Evolutionary conservation across 2,888 invertebrate species (phyloP).

Genomic region (Trachelus tabidus): DNA sequence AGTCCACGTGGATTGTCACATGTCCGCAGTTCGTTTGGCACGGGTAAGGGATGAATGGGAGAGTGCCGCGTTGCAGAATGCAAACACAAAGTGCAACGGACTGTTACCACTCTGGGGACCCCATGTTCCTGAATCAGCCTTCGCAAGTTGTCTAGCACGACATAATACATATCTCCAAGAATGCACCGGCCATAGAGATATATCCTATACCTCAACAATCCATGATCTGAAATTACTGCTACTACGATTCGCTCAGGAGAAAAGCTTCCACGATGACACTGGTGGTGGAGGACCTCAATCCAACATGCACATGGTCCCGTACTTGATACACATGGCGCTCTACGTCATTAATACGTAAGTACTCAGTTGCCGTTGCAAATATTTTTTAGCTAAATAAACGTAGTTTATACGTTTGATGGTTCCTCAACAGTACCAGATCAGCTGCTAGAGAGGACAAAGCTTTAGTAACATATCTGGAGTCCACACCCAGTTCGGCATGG

Average conservation of each 20-base stretch:
- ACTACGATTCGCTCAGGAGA: conserved; percentile 90
- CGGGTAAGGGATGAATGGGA: conserved; percentile 93
- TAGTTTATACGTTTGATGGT: not conserved
- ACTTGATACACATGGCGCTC: conserved; percentile 92
- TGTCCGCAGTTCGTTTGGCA: conserved; percentile 88
- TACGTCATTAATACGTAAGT: conserved; percentile 91
- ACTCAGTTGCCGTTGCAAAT: not conserved
- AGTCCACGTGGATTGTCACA: conserved; percentile 98
- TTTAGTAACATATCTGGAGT: conserved; percentile 78
- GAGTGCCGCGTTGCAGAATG: conserved; percentile 96
- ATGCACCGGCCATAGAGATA: conserved; percentile 80
- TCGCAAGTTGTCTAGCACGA: conserved; percentile 92
- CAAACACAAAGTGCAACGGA: conserved; percentile 97
- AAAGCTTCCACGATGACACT: conserved; percentile 97
- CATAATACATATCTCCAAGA: conserved; percentile 88
- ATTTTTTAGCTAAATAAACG: not conserved
- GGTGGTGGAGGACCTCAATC: conserved; percentile 97
- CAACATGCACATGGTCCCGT: conserved; percentile 96
- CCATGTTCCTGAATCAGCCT: conserved; percentile 90
- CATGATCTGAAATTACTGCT: conserved; percentile 94
- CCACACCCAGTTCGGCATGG: conserved; percentile 73
- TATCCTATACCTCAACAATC: conserved; percentile 83
- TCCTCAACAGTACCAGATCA: conserved; percentile 73
- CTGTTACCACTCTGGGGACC: conserved; percentile 97
- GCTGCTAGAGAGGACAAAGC: conserved; percentile 83